phyloP scores from a whole-genome alignment of 2,113 vertebrate species.

The Hypocryptadius cinnamomeus region DNA sequence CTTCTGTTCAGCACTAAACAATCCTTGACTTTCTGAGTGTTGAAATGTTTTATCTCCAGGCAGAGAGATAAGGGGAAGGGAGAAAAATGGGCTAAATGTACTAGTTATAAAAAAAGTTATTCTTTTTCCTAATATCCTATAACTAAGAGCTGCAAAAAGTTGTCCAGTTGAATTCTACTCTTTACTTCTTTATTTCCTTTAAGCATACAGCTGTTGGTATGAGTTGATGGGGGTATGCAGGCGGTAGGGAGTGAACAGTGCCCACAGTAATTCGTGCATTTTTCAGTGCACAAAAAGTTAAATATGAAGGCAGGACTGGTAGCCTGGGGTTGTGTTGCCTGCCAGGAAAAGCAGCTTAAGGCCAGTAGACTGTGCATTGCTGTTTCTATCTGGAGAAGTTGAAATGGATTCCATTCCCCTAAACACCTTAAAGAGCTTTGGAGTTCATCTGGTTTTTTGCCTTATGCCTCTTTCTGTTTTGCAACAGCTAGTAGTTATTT shows the following conservation, averaged over 20 bases:
- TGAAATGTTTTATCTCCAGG: background rate
- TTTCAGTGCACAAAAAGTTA: background rate
- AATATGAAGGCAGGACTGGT: background rate
- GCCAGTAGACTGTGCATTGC: background rate
- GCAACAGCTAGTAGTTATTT: background rate
- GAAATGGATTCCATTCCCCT: background rate
- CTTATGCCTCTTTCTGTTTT: background rate
- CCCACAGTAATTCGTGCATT: background rate
- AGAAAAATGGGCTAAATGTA: background rate
- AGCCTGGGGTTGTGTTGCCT: background rate
- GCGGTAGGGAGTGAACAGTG: background rate
- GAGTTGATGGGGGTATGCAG: background rate
- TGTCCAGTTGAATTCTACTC: background rate
- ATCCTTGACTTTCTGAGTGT: background rate
- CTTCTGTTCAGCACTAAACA: background rate
- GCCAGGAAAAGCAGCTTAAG: background rate
- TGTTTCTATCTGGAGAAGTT: background rate
- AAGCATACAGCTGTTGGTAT: accelerated
- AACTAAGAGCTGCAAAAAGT: background rate
- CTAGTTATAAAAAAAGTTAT: background rate
- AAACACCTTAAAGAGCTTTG: background rate
- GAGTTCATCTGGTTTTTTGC: background rate
- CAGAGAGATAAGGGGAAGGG: background rate
- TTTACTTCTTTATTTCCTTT: background rate
- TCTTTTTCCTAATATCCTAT: background rate